Evolutionary conservation across 2,797 vertebrate species (phyloP).

Genomic region (Artibeus lituratus): DNA sequence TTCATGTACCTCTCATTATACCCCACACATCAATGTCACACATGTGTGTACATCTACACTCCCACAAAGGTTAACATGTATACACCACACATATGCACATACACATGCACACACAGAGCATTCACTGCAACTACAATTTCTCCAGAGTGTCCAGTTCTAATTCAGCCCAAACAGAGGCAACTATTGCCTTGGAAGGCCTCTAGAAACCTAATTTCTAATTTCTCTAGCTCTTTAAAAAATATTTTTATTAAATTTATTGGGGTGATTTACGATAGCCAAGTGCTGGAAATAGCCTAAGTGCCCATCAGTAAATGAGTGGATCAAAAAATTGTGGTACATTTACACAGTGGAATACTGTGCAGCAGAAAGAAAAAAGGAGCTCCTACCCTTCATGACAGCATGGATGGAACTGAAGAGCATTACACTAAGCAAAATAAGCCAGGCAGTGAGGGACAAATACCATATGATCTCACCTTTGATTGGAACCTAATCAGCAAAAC

Average conservation of each 20-base stretch:
- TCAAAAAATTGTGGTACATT: no score
- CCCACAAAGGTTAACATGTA: neutral
- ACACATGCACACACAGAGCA: neutral
- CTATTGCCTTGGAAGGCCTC: neutral
- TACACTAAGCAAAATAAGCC: no score
- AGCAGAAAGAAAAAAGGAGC: no score
- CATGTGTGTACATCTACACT: neutral
- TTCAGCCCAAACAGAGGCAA: neutral
- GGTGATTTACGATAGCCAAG: no score
- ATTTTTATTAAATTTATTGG: neutral
- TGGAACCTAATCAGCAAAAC: no score
- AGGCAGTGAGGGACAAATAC: no score
- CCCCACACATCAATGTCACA: neutral
- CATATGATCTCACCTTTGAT: no score
- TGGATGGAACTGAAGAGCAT: no score
- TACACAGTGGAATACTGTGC: no score
- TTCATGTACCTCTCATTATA: neutral
- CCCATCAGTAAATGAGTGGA: no score
- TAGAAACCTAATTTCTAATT: conserved; percentile 5
- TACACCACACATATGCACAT: neutral
- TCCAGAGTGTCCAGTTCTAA: neutral
- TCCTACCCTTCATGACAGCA: no score
- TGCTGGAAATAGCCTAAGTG: no score
- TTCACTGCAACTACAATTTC: neutral
- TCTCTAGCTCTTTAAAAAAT: neutral